These are phyloP conservation scores for Cydia strobilella DNA, from an alignment of 1,140 invertebrate species.

Conservation along the genomic window DNA sequence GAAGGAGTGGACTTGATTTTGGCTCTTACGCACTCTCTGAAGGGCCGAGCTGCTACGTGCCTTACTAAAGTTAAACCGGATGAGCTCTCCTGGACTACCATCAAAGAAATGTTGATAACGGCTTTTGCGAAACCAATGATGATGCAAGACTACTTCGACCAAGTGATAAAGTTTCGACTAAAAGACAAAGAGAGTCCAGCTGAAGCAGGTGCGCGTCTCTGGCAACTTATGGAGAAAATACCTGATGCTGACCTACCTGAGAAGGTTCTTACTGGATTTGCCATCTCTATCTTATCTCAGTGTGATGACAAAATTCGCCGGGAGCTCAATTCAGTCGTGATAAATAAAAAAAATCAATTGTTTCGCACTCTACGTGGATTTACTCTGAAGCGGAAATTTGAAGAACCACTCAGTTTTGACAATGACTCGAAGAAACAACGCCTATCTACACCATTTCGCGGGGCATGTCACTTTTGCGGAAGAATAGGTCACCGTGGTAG, in stretches of 20 bases:
- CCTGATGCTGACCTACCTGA: constrained; percentile 39
- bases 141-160: constrained; percentile 49
- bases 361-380: constrained; percentile 39
- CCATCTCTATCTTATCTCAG: constrained; percentile 39
- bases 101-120: constrained; percentile 41
- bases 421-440: constrained; percentile 27
- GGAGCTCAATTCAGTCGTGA: too few relatives aligned
- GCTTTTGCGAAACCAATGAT: constrained; percentile 43
- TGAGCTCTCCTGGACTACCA: constrained; percentile 34
- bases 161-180: constrained; percentile 41
- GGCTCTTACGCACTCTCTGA: constrained; percentile 38
- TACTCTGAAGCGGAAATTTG: constrained; percentile 34
- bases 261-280: constrained; percentile 40
- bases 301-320: constrained; percentile 41
- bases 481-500: constrained; percentile 36
- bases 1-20: constrained; percentile 39
- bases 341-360: constrained; percentile 37
- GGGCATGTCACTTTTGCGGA: constrained; percentile 37
- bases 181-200: constrained; percentile 37
- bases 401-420: constrained; percentile 17
- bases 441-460: neutral
- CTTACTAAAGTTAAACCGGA: constrained; percentile 37
- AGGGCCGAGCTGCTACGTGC: constrained; percentile 40
- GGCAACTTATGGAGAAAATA: constrained; percentile 43
- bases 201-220: constrained; percentile 40